Evolutionary conservation across 1,140 invertebrate genomes (phyloP), one percentile per base, ranked within the genome.

Genomic region (Calosoma granatense): DNA sequence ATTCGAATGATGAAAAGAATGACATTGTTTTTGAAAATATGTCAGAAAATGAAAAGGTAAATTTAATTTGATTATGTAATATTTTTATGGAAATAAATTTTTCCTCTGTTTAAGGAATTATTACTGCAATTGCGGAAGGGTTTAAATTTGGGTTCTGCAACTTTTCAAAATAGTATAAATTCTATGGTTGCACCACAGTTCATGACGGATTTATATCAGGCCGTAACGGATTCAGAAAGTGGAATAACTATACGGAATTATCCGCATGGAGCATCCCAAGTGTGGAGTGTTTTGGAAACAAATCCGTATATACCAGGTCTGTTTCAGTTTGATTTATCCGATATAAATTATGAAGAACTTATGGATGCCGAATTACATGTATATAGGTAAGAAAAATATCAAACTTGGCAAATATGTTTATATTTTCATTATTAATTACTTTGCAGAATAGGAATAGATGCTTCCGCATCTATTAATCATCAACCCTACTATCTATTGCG

Each of bases 361-460:
- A 20, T 53, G 22, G 51, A 53, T 2, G 51, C 51, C 15, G 51
- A 53, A 53, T 53, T 53, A 21, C 51, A 53, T 53, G 20, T 53
- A 9, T 53, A 6, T 53, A 20, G 51, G 51, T 53, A 6, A 51
- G 4, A 12, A 6, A n/a, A 12, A n/a, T 51, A n/a, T 51, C 9
- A 12, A 51, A n/a, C 19, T 6, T 19, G 19, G 4, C 12, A 4
- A 6, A 22, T 53, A 53, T 20, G 22, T 22, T 20, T 4, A 9
- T 21, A 11, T 53, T 20, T 53, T 20, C 4, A 21, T 53, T 20
- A 9, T 20, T 15, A 51, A 51, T 47, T 47, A 47, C 15, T 17
- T 47, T 47, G 9, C 9, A 47, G 41, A 47, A 47, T 47, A 12
- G 41, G 41, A 11, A 9, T 36, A 47, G 41, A 36, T 36, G n/a